phyloP scores from a whole-genome alignment of 2,113 vertebrate genomes.

The Lamprologus sp. region DNA sequence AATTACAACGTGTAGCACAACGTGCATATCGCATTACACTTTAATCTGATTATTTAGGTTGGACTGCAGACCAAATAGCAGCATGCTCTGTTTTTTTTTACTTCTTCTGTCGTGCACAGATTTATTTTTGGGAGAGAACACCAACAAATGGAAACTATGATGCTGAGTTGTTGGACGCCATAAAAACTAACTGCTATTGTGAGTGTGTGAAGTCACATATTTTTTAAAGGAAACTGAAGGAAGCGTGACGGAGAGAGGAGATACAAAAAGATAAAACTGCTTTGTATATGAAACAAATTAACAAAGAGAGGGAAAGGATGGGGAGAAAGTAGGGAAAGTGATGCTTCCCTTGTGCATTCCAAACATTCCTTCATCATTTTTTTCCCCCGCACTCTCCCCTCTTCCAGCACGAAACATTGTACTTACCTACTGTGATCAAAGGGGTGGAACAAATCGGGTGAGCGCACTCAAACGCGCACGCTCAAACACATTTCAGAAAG shows the following conservation, averaged over 20 bases:
- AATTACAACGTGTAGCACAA: neutral
- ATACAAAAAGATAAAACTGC: neutral
- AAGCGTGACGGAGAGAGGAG: neutral
- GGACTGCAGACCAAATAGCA: neutral
- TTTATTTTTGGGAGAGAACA: neutral
- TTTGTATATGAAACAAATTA: neutral
- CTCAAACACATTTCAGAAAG: neutral
- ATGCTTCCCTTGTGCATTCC: constrained; percentile 26
- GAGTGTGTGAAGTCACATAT: neutral
- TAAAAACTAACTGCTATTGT: neutral
- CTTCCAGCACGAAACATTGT: neutral
- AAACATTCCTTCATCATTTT: constrained; percentile 26
- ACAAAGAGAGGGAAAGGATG: neutral
- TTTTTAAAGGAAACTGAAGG: neutral
- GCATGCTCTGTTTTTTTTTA: neutral
- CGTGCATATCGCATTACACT: neutral
- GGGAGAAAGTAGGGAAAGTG: neutral
- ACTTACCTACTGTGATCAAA: constrained; percentile 47
- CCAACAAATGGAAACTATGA: neutral
- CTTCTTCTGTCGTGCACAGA: neutral
- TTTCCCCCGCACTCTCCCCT: neutral
- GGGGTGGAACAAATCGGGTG: constrained; percentile 15
- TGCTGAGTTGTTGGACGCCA: neutral
- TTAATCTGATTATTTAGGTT: neutral
- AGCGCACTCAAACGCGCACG: neutral